Percentiles rank a stretch among this genome's conserved stretches.
phyloP scores from a whole-genome alignment of 2,888 invertebrate species.

The Mesochorus sp. region DNA sequence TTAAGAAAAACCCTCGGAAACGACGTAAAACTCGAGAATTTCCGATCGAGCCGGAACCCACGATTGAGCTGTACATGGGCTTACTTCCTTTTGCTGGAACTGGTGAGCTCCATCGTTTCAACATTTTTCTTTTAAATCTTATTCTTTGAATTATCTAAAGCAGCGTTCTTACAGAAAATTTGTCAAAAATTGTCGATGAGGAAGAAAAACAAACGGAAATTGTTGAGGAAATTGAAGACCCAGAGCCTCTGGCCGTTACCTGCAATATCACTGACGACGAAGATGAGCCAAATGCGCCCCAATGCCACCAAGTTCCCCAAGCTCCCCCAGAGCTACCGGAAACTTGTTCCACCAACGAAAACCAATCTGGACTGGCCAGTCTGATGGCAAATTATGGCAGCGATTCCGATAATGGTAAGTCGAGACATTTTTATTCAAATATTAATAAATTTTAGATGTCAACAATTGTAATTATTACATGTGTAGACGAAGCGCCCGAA shows the following conservation, averaged over 20 bases:
- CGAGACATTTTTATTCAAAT: not conserved
- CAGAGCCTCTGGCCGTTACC: slow-evolving; percentile 1
- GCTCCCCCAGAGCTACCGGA: not conserved
- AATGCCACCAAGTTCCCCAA: not conserved
- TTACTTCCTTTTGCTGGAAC: slow-evolving; percentile 84
- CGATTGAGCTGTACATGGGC: slow-evolving; percentile 73
- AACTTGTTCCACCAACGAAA: not conserved
- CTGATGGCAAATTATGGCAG: slow-evolving; percentile 77
- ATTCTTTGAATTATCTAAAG: not conserved
- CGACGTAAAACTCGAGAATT: slow-evolving; percentile 41
- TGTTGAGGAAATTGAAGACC: not conserved
- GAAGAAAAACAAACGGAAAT: not conserved
- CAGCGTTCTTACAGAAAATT: slow-evolving; percentile 5
- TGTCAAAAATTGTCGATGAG: not conserved
- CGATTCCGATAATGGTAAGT: slow-evolving; percentile 73
- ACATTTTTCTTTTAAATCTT: not conserved
- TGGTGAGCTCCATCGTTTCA: slow-evolving; percentile 66
- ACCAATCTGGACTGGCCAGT: slow-evolving; percentile 57
- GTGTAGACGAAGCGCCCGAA: slow-evolving; percentile 73
- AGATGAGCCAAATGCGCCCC: slow-evolving; percentile 76
- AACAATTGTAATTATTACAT: slow-evolving; percentile 3
- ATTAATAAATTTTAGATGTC: too few species aligned
- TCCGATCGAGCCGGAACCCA: slow-evolving; percentile 39
- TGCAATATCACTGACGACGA: slow-evolving; percentile 79
- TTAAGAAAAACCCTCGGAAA: slow-evolving; percentile 63